phyloP scores from a whole-genome alignment of 2,888 invertebrate species.

The Epinotia nisella region DNA sequence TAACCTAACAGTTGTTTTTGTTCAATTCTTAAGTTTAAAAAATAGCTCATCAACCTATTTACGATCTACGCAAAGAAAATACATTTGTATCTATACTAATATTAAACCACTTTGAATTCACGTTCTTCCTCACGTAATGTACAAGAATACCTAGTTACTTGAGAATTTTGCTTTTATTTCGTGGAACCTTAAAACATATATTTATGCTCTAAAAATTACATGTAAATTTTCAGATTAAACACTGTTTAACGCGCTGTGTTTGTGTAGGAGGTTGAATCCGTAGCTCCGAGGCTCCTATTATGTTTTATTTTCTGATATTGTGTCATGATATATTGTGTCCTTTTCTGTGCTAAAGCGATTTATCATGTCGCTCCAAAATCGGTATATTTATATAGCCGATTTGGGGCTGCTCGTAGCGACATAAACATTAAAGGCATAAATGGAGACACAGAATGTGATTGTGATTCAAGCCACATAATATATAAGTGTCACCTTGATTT shows the following conservation, averaged over 20 bases:
- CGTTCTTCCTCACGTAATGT: no score
- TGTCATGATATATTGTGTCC: constrained; percentile 26
- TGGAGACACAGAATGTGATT: constrained; percentile 1
- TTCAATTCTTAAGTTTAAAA: no score
- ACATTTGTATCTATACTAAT: no score
- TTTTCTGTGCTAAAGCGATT: constrained; percentile 24
- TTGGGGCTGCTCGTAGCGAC: neutral
- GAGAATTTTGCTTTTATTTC: neutral
- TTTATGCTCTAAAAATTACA: constrained; percentile 1
- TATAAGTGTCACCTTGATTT: neutral
- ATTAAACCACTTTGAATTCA: no score
- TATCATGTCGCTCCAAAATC: constrained; percentile 35
- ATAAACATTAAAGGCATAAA: constrained; percentile 17
- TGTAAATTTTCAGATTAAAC: constrained; percentile 24
- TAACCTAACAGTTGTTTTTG: no score
- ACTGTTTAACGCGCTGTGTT: constrained; percentile 13
- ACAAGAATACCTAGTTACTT: neutral
- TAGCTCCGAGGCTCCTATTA: constrained; percentile 12
- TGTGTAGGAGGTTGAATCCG: constrained; percentile 8
- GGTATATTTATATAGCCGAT: constrained; percentile 22
- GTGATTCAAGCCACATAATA: neutral
- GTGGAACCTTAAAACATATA: neutral
- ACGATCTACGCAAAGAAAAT: no score
- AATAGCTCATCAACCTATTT: no score
- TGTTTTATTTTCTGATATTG: constrained; percentile 29